A percentile compares a stretch with the other conserved stretches of the same genome.
phyloP scores from a whole-genome alignment of 2,113 vertebrate genomes.

The Aegithalos caudatus region DNA sequence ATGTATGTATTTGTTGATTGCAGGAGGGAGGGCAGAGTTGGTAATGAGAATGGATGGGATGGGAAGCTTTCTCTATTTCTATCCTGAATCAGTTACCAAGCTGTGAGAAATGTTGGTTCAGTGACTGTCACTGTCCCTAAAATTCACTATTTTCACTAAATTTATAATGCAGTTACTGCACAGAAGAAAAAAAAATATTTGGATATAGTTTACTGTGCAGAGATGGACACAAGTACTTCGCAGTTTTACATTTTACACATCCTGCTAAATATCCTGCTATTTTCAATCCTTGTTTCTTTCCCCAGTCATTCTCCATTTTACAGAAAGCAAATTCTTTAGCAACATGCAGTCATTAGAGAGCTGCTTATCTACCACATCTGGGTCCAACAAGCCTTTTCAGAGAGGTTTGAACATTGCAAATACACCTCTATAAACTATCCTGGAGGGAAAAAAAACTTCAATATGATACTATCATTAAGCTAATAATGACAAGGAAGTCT shows the following conservation, averaged over 20 bases:
- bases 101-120: not conserved
- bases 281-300: not conserved
- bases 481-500: not conserved
- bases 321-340: not conserved
- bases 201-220: not conserved
- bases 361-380: not conserved
- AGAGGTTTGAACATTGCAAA: not conserved
- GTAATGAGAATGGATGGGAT: not conserved
- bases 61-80: not conserved
- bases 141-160: not conserved
- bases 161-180: not conserved
- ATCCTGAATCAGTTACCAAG: not conserved
- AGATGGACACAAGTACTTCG: not conserved
- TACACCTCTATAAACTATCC: not conserved
- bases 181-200: not conserved
- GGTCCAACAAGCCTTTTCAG: not conserved
- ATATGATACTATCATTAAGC: not conserved
- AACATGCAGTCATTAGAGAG: accelerated
- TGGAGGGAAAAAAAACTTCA: not conserved
- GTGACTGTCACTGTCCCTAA: not conserved
- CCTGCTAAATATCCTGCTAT: not conserved
- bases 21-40: not conserved
- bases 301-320: not conserved
- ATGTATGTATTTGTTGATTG: accelerated
- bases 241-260: not conserved